Evolutionary conservation across 1,140 invertebrate species (phyloP).

Genomic region (Lineus longissimus): DNA sequence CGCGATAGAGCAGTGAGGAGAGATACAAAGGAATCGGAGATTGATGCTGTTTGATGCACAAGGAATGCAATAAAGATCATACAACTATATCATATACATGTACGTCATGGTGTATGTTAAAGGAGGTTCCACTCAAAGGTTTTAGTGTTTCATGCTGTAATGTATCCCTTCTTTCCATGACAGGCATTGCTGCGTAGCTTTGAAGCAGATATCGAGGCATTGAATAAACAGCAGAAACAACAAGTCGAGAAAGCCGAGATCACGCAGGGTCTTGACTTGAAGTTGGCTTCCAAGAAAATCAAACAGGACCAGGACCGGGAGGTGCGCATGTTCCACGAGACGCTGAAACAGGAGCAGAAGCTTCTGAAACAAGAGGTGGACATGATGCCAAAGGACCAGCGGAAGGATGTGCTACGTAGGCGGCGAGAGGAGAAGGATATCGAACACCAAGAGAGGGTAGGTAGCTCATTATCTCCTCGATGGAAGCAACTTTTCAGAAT

Average conservation of each 20-base stretch:
- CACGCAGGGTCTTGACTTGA: constrained; percentile 84
- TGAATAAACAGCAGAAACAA: constrained; percentile 84
- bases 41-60: too few species aligned
- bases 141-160: too few species aligned
- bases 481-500: neutral
- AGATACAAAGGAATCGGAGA: too few species aligned
- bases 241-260: constrained; percentile 87
- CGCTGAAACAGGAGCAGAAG: constrained; percentile 87
- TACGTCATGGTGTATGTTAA: too few species aligned
- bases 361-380: constrained; percentile 93
- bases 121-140: too few species aligned
- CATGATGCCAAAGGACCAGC: constrained; percentile 83
- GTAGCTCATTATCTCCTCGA: constrained; percentile 8
- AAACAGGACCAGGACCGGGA: constrained; percentile 91
- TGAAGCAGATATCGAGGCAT: constrained; percentile 83
- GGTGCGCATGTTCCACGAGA: constrained; percentile 85
- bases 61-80: too few species aligned
- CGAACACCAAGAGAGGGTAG: constrained; percentile 77
- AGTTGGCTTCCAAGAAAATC: constrained; percentile 69
- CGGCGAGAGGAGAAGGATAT: constrained; percentile 81
- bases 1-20: too few species aligned
- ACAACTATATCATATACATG: too few species aligned
- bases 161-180: too few species aligned
- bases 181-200: constrained; percentile 81
- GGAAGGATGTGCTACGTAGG: constrained; percentile 80